A percentile compares a stretch with the other conserved stretches of the same genome.
These are phyloP conservation scores for Andrena minutula DNA, from an alignment of 2,888 invertebrate genomes.

Conservation along the genomic window DNA sequence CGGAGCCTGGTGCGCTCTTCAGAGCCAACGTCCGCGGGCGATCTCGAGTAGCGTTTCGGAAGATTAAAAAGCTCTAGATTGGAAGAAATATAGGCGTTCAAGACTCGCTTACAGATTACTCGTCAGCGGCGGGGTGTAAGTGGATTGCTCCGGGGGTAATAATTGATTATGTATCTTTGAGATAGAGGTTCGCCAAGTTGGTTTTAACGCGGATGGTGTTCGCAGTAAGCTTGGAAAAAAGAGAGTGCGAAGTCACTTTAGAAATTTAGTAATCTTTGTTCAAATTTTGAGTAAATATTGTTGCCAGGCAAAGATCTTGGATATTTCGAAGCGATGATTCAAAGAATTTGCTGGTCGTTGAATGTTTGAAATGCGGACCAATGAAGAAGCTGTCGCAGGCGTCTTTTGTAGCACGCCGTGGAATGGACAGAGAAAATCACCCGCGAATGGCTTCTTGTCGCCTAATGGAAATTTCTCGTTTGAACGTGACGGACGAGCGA, in stretches of 20 bases:
- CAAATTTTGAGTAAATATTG: neutral
- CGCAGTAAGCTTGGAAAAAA: neutral
- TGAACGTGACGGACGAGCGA: conserved; percentile 62
- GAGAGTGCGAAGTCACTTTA: neutral
- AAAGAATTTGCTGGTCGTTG: neutral
- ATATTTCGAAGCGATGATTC: neutral
- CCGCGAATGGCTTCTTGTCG: conserved; percentile 67
- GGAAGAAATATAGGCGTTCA: neutral
- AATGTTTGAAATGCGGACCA: neutral
- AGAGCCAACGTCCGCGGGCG: neutral
- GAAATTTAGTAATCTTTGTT: neutral
- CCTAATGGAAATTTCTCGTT: conserved; percentile 82
- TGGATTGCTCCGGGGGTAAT: no score
- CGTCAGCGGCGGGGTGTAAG: no score
- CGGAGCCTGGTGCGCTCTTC: conserved; percentile 1
- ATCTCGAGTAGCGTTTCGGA: neutral
- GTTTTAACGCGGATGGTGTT: neutral
- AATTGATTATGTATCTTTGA: no score
- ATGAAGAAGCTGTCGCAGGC: neutral
- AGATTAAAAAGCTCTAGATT: neutral
- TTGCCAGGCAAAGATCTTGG: neutral
- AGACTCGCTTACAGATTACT: no score
- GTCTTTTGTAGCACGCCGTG: neutral
- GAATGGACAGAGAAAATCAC: conserved; percentile 51
- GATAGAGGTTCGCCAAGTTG: no score